Evolutionary conservation across 2,888 invertebrate species (phyloP).

Genomic region (Trachelus tabidus): DNA sequence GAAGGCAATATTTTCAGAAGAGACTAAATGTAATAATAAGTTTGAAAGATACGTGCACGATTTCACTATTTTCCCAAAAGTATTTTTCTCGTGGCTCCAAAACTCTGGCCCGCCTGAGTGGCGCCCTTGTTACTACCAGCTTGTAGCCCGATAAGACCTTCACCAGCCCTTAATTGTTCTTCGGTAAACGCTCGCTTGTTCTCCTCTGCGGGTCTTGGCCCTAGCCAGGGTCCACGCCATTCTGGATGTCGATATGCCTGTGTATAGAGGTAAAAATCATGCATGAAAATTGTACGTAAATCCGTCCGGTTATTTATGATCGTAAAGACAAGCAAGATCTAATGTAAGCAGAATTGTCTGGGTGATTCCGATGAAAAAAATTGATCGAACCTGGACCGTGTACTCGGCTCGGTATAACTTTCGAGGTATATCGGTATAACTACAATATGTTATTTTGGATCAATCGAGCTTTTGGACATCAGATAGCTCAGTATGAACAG

Average conservation of each 20-base stretch:
- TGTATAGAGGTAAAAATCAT: conserved; percentile 13
- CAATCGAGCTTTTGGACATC: too few species aligned
- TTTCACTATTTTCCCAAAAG: conserved; percentile 77
- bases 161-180: conserved; percentile 81
- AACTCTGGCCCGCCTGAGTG: conserved; percentile 86
- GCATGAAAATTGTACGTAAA: too few species aligned
- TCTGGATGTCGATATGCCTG: conserved; percentile 85
- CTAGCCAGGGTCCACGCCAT: conserved; percentile 84
- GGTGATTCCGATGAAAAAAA: too few species aligned
- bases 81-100: conserved; percentile 86
- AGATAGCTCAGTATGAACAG: too few species aligned
- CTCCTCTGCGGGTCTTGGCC: conserved; percentile 88
- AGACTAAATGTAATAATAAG: too few species aligned
- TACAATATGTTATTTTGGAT: too few species aligned
- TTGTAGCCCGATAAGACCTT: conserved; percentile 87
- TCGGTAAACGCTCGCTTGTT: conserved; percentile 73
- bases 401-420: background rate
- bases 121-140: conserved; percentile 89
- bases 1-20: too few species aligned
- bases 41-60: background rate
- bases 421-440: too few species aligned
- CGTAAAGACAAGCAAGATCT: background rate
- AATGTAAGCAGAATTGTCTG: too few species aligned
- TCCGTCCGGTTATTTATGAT: too few species aligned
- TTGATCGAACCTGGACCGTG: too few species aligned